These are phyloP conservation scores for Subacronicta megacephala DNA, from an alignment of 2,888 invertebrate species.

Conservation along the genomic window DNA sequence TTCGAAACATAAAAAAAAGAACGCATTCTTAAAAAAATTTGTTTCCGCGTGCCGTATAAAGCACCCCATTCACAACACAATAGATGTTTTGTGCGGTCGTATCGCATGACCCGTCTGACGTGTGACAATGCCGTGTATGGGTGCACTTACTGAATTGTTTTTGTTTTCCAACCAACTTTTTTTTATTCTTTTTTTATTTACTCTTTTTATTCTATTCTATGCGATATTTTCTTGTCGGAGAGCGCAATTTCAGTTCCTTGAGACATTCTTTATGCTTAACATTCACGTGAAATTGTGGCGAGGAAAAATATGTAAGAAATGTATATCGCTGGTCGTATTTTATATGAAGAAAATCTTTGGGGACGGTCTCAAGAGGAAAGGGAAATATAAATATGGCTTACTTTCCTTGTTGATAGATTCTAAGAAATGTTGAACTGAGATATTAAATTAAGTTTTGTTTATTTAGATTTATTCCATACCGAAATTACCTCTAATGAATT, in stretches of 20 bases:
- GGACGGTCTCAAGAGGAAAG: conserved; percentile 23
- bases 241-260: conserved; percentile 68
- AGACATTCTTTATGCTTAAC: conserved; percentile 66
- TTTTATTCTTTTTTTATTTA: conserved; percentile 55
- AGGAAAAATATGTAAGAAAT: conserved; percentile 54
- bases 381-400: conserved; percentile 49
- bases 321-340: conserved; percentile 47
- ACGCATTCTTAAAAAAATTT: conserved; percentile 86
- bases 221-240: conserved; percentile 60
- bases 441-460: not conserved
- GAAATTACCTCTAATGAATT: not conserved
- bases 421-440: conserved; percentile 12
- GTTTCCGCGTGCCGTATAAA: conserved; percentile 83
- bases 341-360: conserved; percentile 54
- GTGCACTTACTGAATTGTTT: conserved; percentile 87
- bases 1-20: conserved; percentile 72
- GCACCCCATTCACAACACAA: conserved; percentile 85
- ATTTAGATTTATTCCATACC: not conserved
- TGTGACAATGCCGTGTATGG: conserved; percentile 72
- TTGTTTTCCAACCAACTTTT: conserved; percentile 68
- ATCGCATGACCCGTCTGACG: conserved; percentile 69
- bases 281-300: conserved; percentile 55
- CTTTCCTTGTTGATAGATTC: conserved; percentile 31
- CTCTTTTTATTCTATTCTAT: conserved; percentile 51
- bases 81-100: conserved; percentile 77